These are phyloP conservation scores for Catamblyrhynchus diadema DNA, from an alignment of 2,797 vertebrate species.

Conservation along the genomic window DNA sequence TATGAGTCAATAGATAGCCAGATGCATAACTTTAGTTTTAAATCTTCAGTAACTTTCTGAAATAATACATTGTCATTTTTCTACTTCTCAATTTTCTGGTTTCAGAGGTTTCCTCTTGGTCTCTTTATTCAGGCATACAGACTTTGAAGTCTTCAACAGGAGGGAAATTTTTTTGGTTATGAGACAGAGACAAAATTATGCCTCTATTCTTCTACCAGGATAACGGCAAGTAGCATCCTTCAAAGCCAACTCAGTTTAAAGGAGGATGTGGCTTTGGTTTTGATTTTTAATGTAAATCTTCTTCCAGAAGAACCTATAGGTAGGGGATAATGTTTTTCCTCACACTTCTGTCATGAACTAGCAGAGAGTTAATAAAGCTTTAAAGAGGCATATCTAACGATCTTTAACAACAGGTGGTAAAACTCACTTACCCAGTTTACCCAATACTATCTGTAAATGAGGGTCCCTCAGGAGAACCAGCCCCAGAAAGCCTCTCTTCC, in stretches of 20 bases:
- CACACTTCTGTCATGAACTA: neutral
- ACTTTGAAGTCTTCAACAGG: neutral
- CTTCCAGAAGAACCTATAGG: neutral
- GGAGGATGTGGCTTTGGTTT: neutral
- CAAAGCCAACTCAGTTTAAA: slow-evolving; percentile 1
- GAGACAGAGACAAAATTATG: neutral
- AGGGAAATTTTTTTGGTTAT: neutral
- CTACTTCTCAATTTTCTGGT: neutral
- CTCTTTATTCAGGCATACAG: neutral
- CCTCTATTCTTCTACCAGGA: neutral
- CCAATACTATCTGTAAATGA: slow-evolving; percentile 56
- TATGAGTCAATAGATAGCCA: neutral
- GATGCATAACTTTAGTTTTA: neutral
- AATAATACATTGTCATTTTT: neutral
- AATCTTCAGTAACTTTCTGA: neutral
- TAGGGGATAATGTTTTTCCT: neutral
- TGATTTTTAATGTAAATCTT: slow-evolving; percentile 36
- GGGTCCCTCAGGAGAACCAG: slow-evolving; percentile 38
- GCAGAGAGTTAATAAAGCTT: slow-evolving; percentile 38
- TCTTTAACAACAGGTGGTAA: slow-evolving; percentile 43
- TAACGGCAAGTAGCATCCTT: neutral
- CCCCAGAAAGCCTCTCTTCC: slow-evolving; percentile 47
- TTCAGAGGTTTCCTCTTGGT: neutral
- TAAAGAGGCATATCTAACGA: slow-evolving; percentile 37
- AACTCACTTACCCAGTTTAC: slow-evolving; percentile 35